These are phyloP conservation scores for Phyto melanocephala DNA, from an alignment of 2,888 invertebrate species.

Conservation along the genomic window DNA sequence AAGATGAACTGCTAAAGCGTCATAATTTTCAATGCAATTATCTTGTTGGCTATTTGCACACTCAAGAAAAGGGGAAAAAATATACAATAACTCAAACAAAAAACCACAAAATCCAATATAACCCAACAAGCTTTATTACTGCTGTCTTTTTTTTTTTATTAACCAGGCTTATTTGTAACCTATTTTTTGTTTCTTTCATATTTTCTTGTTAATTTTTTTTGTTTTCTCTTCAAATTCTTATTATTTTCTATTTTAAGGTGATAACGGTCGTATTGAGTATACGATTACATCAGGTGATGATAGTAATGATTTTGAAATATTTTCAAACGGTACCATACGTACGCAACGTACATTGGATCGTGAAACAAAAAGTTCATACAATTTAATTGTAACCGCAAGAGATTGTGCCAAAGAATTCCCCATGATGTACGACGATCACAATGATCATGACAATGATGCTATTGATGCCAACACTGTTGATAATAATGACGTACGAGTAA, in stretches of 20 bases:
- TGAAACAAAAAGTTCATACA: constrained; percentile 89
- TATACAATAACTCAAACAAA: background rate
- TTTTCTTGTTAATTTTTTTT: background rate
- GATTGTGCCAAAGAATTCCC: constrained; percentile 87
- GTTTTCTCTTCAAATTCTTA: background rate
- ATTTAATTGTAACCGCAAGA: constrained; percentile 90
- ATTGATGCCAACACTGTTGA: constrained; percentile 49
- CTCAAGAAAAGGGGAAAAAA: too few species aligned
- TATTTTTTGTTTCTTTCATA: constrained; percentile 14
- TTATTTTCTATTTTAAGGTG: constrained; percentile 80
- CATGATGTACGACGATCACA: constrained; percentile 59
- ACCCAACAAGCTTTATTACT: background rate
- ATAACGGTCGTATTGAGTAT: constrained; percentile 91
- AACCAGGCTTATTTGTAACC: constrained; percentile 35
- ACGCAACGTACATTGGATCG: constrained; percentile 89
- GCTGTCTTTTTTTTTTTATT: background rate
- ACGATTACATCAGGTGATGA: constrained; percentile 91
- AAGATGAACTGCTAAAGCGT: constrained; percentile 64
- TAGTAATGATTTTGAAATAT: constrained; percentile 87
- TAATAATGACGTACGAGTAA: constrained; percentile 48
- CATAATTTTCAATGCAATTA: constrained; percentile 66
- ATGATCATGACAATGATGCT: constrained; percentile 44
- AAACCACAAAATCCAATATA: constrained; percentile 64
- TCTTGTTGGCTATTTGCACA: constrained; percentile 38
- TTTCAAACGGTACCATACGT: constrained; percentile 90